Evolutionary conservation across 2,113 vertebrate genomes (phyloP), one percentile per base, ranked within the genome.

Genomic region (Candoia aspera): DNA sequence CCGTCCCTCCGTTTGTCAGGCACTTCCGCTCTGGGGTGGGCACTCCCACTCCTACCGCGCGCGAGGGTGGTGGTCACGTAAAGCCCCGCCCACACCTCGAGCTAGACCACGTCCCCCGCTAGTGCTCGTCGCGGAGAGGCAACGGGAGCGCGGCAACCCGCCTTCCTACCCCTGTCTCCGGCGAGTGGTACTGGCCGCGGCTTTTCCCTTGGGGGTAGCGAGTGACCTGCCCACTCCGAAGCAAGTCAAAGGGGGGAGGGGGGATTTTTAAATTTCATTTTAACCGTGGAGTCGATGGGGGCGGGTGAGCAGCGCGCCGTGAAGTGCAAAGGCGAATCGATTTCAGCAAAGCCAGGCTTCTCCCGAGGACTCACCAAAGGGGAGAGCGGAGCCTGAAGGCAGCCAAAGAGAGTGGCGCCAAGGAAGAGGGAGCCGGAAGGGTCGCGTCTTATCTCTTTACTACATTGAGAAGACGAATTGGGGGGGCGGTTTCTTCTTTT

Each of bases 1-100:
- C 95, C 96, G 96, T 96, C 97, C 93, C 92, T 96, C 96, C 96
- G 97, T 96, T 97, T 93, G 91, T 92, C 73, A 42, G 79, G 73
- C 87, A 97, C 97, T 97, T 98, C 97, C 97, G 97, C 97, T 93
- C 73, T 79, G 95, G 93, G 94, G 93, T 87, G 95, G 92, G 87
- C 68, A 62, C 95, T 93, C 95, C 89, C 37, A 89, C 79, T 90
- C 91, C 90, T 92, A 29, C 68, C 37, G 91, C 90, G 95, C 60
- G 11, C 60, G 10, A 2, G 89, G 0, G 85, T 88, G 23, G 0
- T 0, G 2, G 21, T 3, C 8, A 23, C 10, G 37, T 85, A 0
- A 12, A 23, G 9, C 6, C 59, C 54, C 49, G 59, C 64, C 19
- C 4, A 54, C 57, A 85, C 46, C 19, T 58, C 46, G 6, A 1